Evolutionary conservation across 2,797 vertebrate species (phyloP), one percentile per base, ranked within the genome.

Genomic region (Chrysocyon brachyurus): DNA sequence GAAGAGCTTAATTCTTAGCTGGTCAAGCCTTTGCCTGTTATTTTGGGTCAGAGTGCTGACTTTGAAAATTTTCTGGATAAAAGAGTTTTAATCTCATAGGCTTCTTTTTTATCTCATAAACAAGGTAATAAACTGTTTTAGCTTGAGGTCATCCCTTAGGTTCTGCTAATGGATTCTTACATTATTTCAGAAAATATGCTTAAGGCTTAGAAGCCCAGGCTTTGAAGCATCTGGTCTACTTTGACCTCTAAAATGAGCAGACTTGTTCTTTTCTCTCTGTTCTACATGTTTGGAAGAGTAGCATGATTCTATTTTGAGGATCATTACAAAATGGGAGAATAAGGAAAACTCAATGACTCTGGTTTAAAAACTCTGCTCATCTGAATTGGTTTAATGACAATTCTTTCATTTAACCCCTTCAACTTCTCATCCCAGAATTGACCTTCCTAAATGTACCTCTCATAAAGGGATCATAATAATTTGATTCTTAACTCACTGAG

Each of bases 161-260:
- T 15, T 64, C 24, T 68, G 12, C 22, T 79, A 57, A n/a, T 87
- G 17, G 54, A 66, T 49, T 93, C 40, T 93, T 96, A 78, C 31
- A 90, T 91, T 77, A 88, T 68, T 88, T 95, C 52, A 82, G 57
- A 97, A 96, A 91, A 94, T 57, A 15, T 49, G 14, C 78, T 92
- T 90, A 73, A 78, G 52, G 52, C 63, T 56, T 92, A 12, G 85
- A 78, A 96, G 31, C 24, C 21, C 49, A 54, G 84, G 12, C 86
- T 75, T 1, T 85, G 40, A 93, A 90, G 73, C 21, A 46, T 81
- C 87, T 94, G 82, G 83, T 85, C 94, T 49, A 95, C 68, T n/a
- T 85, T 97, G 91, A 94, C 82, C 93, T 97, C 93, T 91, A 94
- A 97, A 95, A 75, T 91, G 46, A 97, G 78, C 75, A 93, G 73